Base-by-base conservation (phyloP, 1,140 invertebrate genomes). In the Halesus radiatus region DNA sequence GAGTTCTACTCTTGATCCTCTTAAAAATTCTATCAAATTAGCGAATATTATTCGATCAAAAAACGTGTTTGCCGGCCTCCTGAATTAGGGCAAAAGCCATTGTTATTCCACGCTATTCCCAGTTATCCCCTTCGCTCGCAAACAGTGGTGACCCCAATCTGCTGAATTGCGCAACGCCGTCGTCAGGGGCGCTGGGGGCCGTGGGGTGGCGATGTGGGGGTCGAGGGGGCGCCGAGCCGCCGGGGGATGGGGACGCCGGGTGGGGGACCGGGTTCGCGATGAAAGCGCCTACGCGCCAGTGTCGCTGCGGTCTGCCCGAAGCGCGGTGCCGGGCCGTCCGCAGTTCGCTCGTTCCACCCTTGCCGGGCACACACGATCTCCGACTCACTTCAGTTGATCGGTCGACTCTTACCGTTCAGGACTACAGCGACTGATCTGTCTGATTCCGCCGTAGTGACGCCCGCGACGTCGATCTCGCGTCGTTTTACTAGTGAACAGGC, bases 251-350 rank as follows among this genome's bases (percentile, higher is more conserved):
- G 62, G 32, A 45, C 62, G 54, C 62, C 73, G 52, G 66, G 53
- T 58, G 78, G 18, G 74, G 72, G 53, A n/a, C 32, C 13, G 50
- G 20, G 70, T 54, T 53, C 54, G 62, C 76, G 62, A 23, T 58
- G 10, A 23, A 18, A 37, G 64, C 75, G 76, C 76, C 58, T 50
- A 50, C 60, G 74, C 76, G 76, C 64, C 82, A 81, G 82, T 80
- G 78, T 83, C 79, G 82, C 77, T 81, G 82, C 76, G 79, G 82
- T 70, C 53, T 74, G 80, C 73, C 78, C 78, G 79, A 56, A 76
- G 82, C 56, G 79, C 73, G 79, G 80, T 78, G 70, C 56, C 62
- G 76, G 76, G 76, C 76, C 23, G 8, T 22, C 76, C 62, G 76
- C 76, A 78, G 76, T 78, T 56, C 16, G 62, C 62, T 37, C 76